These are phyloP conservation scores for Psilopsiagon aymara DNA, from an alignment of 2,113 vertebrate genomes.

Conservation along the genomic window DNA sequence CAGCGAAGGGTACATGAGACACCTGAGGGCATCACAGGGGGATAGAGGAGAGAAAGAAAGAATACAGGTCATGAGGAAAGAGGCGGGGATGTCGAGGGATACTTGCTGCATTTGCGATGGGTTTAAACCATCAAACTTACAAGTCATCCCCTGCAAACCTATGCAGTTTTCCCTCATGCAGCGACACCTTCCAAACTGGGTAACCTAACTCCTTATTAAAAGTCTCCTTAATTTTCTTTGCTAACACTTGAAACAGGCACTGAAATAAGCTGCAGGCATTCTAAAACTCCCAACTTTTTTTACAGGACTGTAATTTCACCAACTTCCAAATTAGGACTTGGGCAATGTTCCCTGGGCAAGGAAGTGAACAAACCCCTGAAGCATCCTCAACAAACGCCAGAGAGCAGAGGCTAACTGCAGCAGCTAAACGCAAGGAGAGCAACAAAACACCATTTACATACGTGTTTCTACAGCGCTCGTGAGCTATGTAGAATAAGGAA, in stretches of 20 bases:
- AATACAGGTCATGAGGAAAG: background rate
- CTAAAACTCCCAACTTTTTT: background rate
- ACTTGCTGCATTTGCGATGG: background rate
- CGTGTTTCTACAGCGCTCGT: background rate
- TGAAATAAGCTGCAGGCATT: background rate
- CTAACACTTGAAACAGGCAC: background rate
- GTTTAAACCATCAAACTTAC: background rate
- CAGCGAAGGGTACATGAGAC: background rate
- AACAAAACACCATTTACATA: background rate
- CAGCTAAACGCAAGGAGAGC: background rate
- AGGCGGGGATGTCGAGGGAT: background rate
- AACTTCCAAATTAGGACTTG: background rate
- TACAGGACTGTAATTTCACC: background rate
- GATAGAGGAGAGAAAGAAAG: background rate
- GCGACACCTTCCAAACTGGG: background rate
- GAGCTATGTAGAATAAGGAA: background rate
- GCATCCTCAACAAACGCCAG: background rate
- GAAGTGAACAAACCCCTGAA: conserved; percentile 13
- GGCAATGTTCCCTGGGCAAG: background rate
- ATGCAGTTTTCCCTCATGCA: rapidly evolving
- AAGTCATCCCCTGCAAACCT: background rate
- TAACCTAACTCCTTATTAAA: background rate
- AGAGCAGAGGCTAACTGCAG: background rate
- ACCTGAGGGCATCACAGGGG: background rate
- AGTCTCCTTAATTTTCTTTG: background rate